These are phyloP conservation scores for Cossypha polioptera DNA, from an alignment of 2,797 vertebrate genomes.

Conservation along the genomic window DNA sequence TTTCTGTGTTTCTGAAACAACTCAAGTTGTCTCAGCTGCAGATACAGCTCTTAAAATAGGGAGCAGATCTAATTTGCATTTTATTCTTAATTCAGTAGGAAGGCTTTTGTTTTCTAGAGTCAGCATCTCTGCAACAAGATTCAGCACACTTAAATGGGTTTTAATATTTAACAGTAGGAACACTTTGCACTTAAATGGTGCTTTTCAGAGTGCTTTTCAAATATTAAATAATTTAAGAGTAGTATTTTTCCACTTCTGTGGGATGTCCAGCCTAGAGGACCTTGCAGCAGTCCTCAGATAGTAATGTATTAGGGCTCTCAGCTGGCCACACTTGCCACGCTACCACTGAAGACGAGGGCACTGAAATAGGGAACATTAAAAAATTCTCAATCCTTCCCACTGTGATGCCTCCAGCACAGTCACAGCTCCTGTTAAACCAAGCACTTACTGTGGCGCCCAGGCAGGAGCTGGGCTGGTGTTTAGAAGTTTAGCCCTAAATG, in stretches of 20 bases:
- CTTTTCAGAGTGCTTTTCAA: conserved; percentile 47
- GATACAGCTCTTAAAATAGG: neutral
- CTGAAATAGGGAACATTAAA: neutral
- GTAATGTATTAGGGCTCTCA: neutral
- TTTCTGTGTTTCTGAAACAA: neutral
- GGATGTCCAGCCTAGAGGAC: neutral
- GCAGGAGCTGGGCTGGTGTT: neutral
- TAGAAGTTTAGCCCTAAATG: neutral
- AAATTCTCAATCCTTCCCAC: neutral
- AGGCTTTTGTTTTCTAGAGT: conserved; percentile 46
- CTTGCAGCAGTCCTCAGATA: neutral
- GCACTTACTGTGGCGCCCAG: neutral
- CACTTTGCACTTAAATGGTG: conserved; percentile 49
- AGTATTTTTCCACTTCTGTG: neutral
- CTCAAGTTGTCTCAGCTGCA: neutral
- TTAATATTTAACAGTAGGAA: conserved; percentile 63
- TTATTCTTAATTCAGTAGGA: conserved; percentile 36
- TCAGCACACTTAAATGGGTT: conserved; percentile 49
- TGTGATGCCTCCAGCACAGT: neutral
- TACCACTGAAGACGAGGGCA: neutral
- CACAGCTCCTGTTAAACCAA: neutral
- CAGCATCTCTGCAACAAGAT: conserved; percentile 51
- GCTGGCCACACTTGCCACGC: neutral
- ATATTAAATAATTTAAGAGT: conserved; percentile 38
- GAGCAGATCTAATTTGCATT: conserved; percentile 14